Base-by-base conservation (phyloP, 2,113 vertebrate species). In the Centropristis striata region DNA sequence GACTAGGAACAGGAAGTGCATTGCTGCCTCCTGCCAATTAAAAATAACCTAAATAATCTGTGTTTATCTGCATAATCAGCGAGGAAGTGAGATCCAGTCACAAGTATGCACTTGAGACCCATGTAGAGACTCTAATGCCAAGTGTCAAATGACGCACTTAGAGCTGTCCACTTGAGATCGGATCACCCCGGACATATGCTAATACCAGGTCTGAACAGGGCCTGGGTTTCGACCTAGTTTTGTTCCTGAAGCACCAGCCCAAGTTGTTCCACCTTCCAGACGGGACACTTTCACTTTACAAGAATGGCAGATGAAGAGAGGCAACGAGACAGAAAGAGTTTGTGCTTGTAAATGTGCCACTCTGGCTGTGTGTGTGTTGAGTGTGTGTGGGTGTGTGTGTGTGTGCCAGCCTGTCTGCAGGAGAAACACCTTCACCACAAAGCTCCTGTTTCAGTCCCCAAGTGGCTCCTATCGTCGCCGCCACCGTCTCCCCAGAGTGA, bases 401-500 rank as follows among this genome's bases (percentile, higher is more conserved):
- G 14, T 1, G 1, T 51, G 37, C 5, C 36, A 21, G 32, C 15
- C 11, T 60, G 50, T 32, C 49, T 69, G 72, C 23, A 67, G 53
- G 84, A 65, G 44, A 41, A 60, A 39, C 12, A 2, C 49, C 65
- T 80, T 63, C 49, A 54, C 73, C 63, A 71, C 72, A 44, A 78
- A 64, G 68, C 57, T 44, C 36, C 58, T 5, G 42, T 66, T 85
- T 77, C 27, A 42, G 20, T 39, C 63, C 68, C 71, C 65, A 75
- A 86, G 87, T 75, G 80, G 51, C 85, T 80, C 50, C 81, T 76
- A 53, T 92, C 78, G 59, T 54, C 58, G 72, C 49, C 4, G n/a
- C 69, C 78, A 53, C 59, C 61, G 69, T 85, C 83, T 89, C 87
- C 90, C 87, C 74, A 72, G 83, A 86, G 90, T 90, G 92, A 88